Base-by-base conservation (phyloP, 2,888 invertebrate genomes). In the Zelleria hepariella region DNA sequence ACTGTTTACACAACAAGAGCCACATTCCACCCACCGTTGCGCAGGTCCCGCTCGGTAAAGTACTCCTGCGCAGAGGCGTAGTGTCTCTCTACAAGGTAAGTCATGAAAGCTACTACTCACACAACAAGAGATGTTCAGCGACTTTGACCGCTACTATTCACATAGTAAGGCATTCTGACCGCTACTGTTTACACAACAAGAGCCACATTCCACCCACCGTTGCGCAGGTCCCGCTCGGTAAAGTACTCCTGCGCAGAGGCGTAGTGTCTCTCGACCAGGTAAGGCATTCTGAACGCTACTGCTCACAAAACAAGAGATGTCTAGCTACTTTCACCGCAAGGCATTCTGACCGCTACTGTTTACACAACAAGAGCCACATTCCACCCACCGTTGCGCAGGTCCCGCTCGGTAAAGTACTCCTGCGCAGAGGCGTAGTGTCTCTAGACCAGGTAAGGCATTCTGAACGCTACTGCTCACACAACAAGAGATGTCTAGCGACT, bases 81-180 rank as follows among this genome's bases (percentile, higher is more conserved):
- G 83, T 96, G 95, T 70, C 95, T 91, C 78, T 96, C 95, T 74
- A 95, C 93, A 67, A 98, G 90, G 86, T 97, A 97, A 62, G 97
- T 97, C 75, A 98, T 90, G 71, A 97, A 97, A 63, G 97, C 97
- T n/a, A n/a, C n/a, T n/a, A n/a, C n/a, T n/a, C n/a, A n/a, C n/a
- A n/a, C n/a, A n/a, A n/a, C n/a, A n/a, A 91, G 96, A 96, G 68
- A 92, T 92, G 79, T 96, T 94, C 68, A 93, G 91, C 68, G 92
- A 92, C n/a, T n/a, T n/a, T n/a, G n/a, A n/a, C n/a, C n/a, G n/a
- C n/a, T n/a, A n/a, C n/a, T n/a, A n/a, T n/a, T n/a, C n/a, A n/a
- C n/a, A n/a, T n/a, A n/a, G n/a, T n/a, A n/a, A n/a, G n/a, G n/a
- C n/a, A n/a, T n/a, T n/a, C n/a, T n/a, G n/a, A n/a, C n/a, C n/a